Evolutionary conservation across 2,888 invertebrate genomes (phyloP).

Genomic region (Polylopha cassiicola): DNA sequence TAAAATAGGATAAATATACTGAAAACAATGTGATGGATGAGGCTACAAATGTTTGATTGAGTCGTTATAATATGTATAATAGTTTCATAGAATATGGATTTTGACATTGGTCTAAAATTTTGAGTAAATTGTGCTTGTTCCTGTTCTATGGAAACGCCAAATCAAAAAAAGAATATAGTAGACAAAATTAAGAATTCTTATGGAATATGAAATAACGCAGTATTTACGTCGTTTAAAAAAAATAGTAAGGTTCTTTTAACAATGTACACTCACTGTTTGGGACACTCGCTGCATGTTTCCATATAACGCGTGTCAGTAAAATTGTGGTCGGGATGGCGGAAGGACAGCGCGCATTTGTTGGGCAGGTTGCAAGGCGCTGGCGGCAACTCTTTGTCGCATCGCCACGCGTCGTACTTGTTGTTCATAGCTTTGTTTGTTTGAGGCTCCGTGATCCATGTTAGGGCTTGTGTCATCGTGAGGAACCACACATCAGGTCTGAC

Average conservation of each 20-base stretch:
- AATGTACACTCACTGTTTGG: constrained; percentile 77
- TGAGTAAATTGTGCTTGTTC: too few relatives aligned
- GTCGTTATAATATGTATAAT: too few relatives aligned
- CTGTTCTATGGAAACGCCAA: too few relatives aligned
- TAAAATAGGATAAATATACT: too few relatives aligned
- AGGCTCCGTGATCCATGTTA: constrained; percentile 94
- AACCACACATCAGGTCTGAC: constrained; percentile 92
- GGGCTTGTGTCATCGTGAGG: constrained; percentile 90
- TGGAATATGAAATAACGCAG: neutral
- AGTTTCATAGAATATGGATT: too few relatives aligned
- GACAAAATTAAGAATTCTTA: neutral
- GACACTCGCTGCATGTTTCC: constrained; percentile 92
- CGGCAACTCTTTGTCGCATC: constrained; percentile 85
- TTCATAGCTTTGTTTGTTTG: constrained; percentile 81
- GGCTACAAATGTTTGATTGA: too few relatives aligned
- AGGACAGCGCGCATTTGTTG: constrained; percentile 89
- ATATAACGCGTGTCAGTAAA: constrained; percentile 90
- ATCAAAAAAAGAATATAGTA: too few relatives aligned
- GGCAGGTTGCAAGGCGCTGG: constrained; percentile 86
- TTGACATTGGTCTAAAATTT: too few relatives aligned
- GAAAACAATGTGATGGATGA: too few relatives aligned
- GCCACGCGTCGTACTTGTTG: constrained; percentile 86
- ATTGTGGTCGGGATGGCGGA: constrained; percentile 86
- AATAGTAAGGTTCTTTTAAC: neutral
- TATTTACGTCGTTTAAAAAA: neutral